These are phyloP conservation scores for Tiliqua scincoides DNA, from an alignment of 2,113 vertebrate genomes.

Conservation along the genomic window DNA sequence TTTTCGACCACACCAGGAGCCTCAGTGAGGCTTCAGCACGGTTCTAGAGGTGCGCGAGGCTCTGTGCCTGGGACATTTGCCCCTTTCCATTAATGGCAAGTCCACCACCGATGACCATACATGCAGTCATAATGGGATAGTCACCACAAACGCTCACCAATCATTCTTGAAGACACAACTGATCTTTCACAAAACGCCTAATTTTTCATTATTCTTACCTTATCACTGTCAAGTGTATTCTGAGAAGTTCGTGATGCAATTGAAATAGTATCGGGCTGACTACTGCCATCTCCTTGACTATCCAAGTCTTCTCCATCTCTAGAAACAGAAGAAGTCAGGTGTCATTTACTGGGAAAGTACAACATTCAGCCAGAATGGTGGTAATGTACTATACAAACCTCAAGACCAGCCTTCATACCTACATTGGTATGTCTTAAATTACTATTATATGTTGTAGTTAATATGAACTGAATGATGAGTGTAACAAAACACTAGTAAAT, in stretches of 20 bases:
- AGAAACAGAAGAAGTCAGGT: slow-evolving; percentile 45
- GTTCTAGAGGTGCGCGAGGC: too few relatives aligned
- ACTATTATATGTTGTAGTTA: not conserved
- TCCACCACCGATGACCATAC: too few relatives aligned
- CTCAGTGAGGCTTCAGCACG: too few relatives aligned
- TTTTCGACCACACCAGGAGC: too few relatives aligned
- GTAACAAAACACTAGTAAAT: not conserved
- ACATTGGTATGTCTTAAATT: not conserved
- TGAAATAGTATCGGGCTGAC: slow-evolving; percentile 97
- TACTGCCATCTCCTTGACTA: slow-evolving; percentile 98
- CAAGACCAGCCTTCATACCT: not conserved
- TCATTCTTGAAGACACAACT: not conserved
- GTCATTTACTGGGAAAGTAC: not conserved
- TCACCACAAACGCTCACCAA: not conserved
- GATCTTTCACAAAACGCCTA: not conserved
- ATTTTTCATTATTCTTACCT: slow-evolving; percentile 77
- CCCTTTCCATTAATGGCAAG: too few relatives aligned
- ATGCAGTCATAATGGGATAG: not conserved
- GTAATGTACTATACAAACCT: not conserved
- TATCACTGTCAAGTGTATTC: slow-evolving; percentile 97
- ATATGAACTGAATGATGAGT: not conserved
- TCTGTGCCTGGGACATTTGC: too few relatives aligned
- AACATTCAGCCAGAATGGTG: not conserved
- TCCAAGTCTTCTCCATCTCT: slow-evolving; percentile 97
- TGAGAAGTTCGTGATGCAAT: slow-evolving; percentile 97